Base-by-base conservation (phyloP, 2,797 vertebrate species). In the Platyrinchus mystaceus region DNA sequence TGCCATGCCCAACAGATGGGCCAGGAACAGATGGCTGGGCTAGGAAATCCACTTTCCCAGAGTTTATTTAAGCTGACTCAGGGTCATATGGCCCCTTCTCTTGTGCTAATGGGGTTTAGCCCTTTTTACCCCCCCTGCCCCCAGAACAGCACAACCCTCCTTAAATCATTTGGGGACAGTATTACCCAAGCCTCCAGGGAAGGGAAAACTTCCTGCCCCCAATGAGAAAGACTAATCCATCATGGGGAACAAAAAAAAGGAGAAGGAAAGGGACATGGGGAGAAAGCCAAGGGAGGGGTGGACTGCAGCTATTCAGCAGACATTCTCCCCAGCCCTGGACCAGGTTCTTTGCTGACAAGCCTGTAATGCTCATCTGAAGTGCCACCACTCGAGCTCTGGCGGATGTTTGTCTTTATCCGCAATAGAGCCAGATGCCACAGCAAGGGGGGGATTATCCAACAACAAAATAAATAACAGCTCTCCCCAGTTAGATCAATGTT, bases 381-480 rank as follows among this genome's bases (percentile, higher is more conserved):
- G 94, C 64, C 73, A 79, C 43, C 50, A 89, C 55, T 80, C 27
- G 1, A 74, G 53, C 70, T 90, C 34, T 14, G 3, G 70, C 0
- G 0, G 49, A 87, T 34, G 23, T 60, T 93, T 84, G 90, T 64
- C 84, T 93, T 94, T 95, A 94, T 88, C 82, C 11, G 1, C 0
- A 8, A n/a, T 1, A 84, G 27, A 84, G 64, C 70, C 92, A 96
- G 87, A 94, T 96, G 93, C 93, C 79, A 94, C 85, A 91, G 90
- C 77, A 82, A 87, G 3, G 27, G 41, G 43, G 59, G 58, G 92
- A 97, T 96, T 96, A 96, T 83, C 90, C 91, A 82, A 67, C 82
- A 86, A 71, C 71, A 44, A 94, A 96, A 95, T 94, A 95, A 78
- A 94, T 64, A 95, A 64, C 86, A 94, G 81, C 75, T 95, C 83